Evolutionary conservation across 2,113 vertebrate genomes (phyloP), one percentile per base, ranked within the genome.

Genomic region (Salvelinus namaycush): DNA sequence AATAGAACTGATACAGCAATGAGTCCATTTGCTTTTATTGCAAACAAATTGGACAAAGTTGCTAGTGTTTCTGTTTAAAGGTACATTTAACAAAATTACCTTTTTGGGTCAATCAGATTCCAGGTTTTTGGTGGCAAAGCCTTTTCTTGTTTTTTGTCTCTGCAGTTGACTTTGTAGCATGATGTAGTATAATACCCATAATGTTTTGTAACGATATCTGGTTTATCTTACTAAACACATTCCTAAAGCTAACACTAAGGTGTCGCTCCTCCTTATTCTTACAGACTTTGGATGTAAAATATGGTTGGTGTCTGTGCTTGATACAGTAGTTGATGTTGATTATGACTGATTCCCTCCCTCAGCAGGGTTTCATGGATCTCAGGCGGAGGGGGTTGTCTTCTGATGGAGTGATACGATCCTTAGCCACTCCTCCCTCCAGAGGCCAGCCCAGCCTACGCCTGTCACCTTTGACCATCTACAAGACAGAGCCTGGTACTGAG

Each of bases 401-500:
- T 62, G 91, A 92, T 34, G 84, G 88, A 0, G 75, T 83, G 4
- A 34, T 70, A 49, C 85, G 89, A 29, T 76, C 71, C 9, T 27
- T 73, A 24, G 68, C 75, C 11, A n/a, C 7, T 0, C 18, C 11
- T 54, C 64, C 76, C 12, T 26, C 68, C 76, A 84, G 71, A 80
- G 68, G 77, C 16, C 74, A 75, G 8, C 24, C 57, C n/a, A 8
- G 24, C 11, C 29, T 65, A 49, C 68, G 69, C 18, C 48, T 24
- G 0, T 86, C 91, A 72, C 87, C 89, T 60, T 72, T 87, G 54
- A 81, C 89, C 54, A 77, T 85, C 62, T 93, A 93, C 65, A 94
- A 94, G 81, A 89, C 83, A 1, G 92, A 93, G 73, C 90, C 93
- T 92, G 94, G 94, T 94, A 81, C 29, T 48, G 5, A 9, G 39